A percentile compares a stretch with the other conserved stretches of the same genome.
phyloP scores from a whole-genome alignment of 2,797 vertebrate species.

The Esox masquinongy region DNA sequence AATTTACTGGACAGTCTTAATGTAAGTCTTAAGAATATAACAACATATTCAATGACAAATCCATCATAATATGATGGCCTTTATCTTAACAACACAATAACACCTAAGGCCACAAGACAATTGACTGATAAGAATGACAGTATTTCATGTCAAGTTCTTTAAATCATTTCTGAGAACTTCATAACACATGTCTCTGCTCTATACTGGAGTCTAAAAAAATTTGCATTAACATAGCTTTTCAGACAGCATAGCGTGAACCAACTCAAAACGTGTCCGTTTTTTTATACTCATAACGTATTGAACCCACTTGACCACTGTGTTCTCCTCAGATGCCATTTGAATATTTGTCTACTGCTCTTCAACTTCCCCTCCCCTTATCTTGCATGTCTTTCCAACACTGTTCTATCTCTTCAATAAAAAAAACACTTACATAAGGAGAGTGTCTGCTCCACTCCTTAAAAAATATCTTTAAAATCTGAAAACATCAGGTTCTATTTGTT shows the following conservation, averaged over 20 bases:
- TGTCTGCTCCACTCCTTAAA: neutral
- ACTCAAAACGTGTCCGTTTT: neutral
- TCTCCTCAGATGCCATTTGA: too few relatives aligned
- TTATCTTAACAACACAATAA: neutral
- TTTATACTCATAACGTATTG: neutral
- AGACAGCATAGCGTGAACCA: neutral
- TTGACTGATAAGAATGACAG: neutral
- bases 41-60: neutral
- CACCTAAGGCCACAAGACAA: neutral
- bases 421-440: too few relatives aligned
- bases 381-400: neutral
- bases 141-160: neutral
- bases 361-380: neutral
- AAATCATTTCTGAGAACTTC: constrained; percentile 11
- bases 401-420: too few relatives aligned
- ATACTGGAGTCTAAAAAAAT: constrained; percentile 9
- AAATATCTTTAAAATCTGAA: too few relatives aligned
- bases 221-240: constrained; percentile 7
- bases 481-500: too few relatives aligned
- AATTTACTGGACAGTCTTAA: too few relatives aligned
- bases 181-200: neutral
- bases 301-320: neutral
- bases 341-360: too few relatives aligned
- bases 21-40: neutral
- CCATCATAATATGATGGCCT: neutral